These are phyloP conservation scores for Hypocryptadius cinnamomeus DNA, from an alignment of 2,113 vertebrate genomes.

Conservation along the genomic window DNA sequence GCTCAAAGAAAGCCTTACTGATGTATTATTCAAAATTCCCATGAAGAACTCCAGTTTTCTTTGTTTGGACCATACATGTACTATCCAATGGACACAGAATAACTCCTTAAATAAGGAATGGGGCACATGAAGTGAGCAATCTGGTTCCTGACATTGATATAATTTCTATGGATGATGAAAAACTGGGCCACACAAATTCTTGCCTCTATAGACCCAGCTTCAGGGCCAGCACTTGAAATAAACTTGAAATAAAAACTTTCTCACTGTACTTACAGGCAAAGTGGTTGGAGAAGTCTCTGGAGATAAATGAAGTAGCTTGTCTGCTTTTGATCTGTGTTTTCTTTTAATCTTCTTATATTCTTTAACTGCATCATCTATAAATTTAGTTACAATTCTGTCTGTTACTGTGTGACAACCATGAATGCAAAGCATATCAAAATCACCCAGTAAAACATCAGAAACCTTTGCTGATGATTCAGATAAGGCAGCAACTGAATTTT, in stretches of 20 bases:
- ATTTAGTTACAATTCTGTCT: constrained; percentile 29
- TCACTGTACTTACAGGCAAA: constrained; percentile 31
- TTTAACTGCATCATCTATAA: constrained; percentile 31
- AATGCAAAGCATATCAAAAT: neutral
- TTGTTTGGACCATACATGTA: neutral
- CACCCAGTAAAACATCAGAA: neutral
- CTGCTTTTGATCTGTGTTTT: constrained; percentile 1
- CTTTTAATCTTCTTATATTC: constrained; percentile 54
- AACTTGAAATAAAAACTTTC: neutral
- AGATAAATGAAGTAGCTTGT: neutral
- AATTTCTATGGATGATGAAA: neutral
- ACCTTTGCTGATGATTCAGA: neutral
- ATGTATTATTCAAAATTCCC: neutral
- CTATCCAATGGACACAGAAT: neutral
- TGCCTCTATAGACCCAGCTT: neutral
- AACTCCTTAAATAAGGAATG: neutral
- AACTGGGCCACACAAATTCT: neutral
- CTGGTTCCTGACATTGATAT: neutral
- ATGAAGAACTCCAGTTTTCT: neutral
- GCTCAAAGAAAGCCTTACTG: neutral
- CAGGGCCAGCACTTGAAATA: neutral
- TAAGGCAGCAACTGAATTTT: neutral
- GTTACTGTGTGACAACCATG: neutral
- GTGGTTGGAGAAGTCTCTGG: neutral
- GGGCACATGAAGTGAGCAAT: neutral